A percentile compares a stretch with the other conserved stretches of the same genome.
phyloP scores from a whole-genome alignment of 2,113 vertebrate genomes.

The Lucifuga dentata region DNA sequence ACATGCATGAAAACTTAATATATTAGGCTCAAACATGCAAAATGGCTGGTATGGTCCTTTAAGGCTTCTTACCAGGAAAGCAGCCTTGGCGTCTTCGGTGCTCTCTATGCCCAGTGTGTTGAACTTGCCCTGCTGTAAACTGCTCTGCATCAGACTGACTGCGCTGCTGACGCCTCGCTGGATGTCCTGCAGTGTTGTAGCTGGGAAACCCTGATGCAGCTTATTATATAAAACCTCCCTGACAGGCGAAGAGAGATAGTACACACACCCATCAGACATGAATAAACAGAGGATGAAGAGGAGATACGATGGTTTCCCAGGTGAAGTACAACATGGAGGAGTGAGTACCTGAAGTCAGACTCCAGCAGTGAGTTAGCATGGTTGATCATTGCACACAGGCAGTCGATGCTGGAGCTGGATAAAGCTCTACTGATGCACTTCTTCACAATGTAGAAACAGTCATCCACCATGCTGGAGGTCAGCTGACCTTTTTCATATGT shows the following conservation, averaged over 20 bases:
- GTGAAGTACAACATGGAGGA: background rate
- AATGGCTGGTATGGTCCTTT: no score
- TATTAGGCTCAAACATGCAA: no score
- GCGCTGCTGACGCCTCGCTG: slow-evolving; percentile 98
- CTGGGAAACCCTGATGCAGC: slow-evolving; percentile 93
- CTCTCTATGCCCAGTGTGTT: slow-evolving; percentile 97
- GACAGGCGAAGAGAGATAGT: background rate
- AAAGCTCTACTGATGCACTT: slow-evolving; percentile 97
- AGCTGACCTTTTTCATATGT: slow-evolving; percentile 93
- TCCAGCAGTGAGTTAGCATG: slow-evolving; percentile 94
- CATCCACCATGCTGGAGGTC: slow-evolving; percentile 98
- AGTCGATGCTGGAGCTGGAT: slow-evolving; percentile 97
- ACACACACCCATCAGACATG: background rate
- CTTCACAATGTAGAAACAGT: slow-evolving; percentile 99
- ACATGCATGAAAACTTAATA: no score
- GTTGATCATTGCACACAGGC: slow-evolving; percentile 99
- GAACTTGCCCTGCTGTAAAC: slow-evolving; percentile 97
- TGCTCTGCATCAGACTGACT: slow-evolving; percentile 98
- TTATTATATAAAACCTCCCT: slow-evolving; percentile 95
- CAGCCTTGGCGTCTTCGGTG: slow-evolving; percentile 92
- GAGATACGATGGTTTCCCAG: background rate
- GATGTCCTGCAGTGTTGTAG: slow-evolving; percentile 95
- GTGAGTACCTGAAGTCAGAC: slow-evolving; percentile 92
- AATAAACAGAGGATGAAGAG: background rate
- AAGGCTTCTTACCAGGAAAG: slow-evolving; percentile 91